Evolutionary conservation across 1,140 invertebrate genomes (phyloP).

Genomic region (Drosophila auraria): DNA sequence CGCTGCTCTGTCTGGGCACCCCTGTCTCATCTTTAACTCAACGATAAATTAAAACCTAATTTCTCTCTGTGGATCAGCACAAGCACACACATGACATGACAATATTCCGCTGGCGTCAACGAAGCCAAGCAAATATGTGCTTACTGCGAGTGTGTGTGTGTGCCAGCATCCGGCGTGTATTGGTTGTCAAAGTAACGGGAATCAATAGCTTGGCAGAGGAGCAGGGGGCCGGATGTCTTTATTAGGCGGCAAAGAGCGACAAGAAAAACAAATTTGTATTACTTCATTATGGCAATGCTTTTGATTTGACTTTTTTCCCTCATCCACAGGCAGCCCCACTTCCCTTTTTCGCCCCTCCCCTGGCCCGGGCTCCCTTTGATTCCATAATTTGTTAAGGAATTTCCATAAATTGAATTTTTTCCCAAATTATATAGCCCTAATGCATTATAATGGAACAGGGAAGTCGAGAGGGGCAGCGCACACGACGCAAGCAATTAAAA

Average conservation of each 20-base stretch:
- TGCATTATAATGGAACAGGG: constrained; percentile 40
- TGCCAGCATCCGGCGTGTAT: constrained; percentile 69
- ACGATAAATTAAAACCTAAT: neutral
- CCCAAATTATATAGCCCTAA: constrained; percentile 45
- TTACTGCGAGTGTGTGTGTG: constrained; percentile 20
- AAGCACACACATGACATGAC: constrained; percentile 39
- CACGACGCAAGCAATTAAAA: constrained; percentile 42
- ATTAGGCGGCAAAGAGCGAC: constrained; percentile 61
- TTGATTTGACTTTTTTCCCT: constrained; percentile 59
- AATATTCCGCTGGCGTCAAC: constrained; percentile 55
- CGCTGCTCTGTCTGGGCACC: neutral
- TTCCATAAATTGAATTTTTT: constrained; percentile 53
- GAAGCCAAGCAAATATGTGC: constrained; percentile 70
- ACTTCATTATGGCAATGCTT: constrained; percentile 74
- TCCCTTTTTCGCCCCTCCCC: neutral
- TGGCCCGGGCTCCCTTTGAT: constrained; percentile 55
- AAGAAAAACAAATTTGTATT: constrained; percentile 67
- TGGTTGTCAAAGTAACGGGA: constrained; percentile 73
- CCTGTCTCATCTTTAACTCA: no score
- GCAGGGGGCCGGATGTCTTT: constrained; percentile 50
- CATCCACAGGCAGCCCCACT: neutral
- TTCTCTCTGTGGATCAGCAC: constrained; percentile 24
- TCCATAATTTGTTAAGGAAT: constrained; percentile 61
- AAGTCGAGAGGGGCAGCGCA: neutral
- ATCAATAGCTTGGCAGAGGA: constrained; percentile 57